These are phyloP conservation scores for Perca schrenkii DNA, from an alignment of 2,113 vertebrate species.

Conservation along the genomic window DNA sequence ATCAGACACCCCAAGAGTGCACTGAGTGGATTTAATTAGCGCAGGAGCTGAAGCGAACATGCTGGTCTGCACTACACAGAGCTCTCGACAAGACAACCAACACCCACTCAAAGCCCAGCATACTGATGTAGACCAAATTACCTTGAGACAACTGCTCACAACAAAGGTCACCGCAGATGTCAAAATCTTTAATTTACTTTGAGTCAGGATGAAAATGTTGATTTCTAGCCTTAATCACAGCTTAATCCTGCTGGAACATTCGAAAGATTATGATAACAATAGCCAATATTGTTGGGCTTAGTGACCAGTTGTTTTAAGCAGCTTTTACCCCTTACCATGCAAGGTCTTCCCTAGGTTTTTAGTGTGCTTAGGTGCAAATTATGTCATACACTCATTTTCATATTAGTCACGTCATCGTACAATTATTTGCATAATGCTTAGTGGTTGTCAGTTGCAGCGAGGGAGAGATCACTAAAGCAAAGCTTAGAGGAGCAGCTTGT, in stretches of 20 bases:
- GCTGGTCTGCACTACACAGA: constrained; percentile 15
- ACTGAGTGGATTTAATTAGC: constrained; percentile 40
- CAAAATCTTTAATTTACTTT: constrained; percentile 15
- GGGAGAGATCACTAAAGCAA: too few species aligned
- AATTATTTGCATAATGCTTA: too few species aligned
- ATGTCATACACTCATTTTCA: too few species aligned
- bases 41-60: background rate
- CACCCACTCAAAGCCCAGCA: constrained; percentile 27
- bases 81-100: constrained; percentile 1
- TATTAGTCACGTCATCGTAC: too few species aligned
- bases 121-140: constrained; percentile 15
- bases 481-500: too few species aligned
- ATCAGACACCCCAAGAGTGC: constrained; percentile 27
- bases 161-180: constrained; percentile 29
- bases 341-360: too few species aligned
- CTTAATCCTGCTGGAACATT: background rate
- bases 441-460: too few species aligned
- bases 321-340: background rate
- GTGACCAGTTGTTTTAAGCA: background rate
- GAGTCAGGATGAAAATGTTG: background rate
- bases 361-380: too few species aligned
- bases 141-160: constrained; percentile 5
- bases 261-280: background rate
- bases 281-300: too few species aligned
- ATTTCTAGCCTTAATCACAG: background rate